A percentile compares a stretch with the other conserved stretches of the same genome.
These are phyloP conservation scores for Anticlea derivata DNA, from an alignment of 2,888 invertebrate species.

Conservation along the genomic window DNA sequence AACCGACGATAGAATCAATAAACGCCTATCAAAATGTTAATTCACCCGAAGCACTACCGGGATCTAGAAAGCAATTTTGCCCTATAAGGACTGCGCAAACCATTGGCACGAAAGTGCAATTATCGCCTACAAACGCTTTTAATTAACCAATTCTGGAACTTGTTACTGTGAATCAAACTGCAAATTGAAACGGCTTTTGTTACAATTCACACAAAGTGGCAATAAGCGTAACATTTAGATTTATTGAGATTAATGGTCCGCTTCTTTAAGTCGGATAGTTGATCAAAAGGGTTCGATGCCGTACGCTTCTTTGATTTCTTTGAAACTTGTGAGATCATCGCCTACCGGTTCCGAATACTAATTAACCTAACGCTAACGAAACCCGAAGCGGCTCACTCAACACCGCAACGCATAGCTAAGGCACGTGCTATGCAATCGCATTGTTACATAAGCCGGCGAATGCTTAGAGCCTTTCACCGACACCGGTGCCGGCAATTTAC, in stretches of 20 bases:
- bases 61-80: slow-evolving; percentile 35
- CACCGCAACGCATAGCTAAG: slow-evolving; percentile 22
- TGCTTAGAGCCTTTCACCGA: slow-evolving; percentile 64
- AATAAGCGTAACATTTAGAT: slow-evolving; percentile 31
- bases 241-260: slow-evolving; percentile 32
- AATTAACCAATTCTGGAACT: slow-evolving; percentile 50
- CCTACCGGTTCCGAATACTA: slow-evolving; percentile 43
- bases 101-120: slow-evolving; percentile 51
- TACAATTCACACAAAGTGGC: slow-evolving; percentile 33
- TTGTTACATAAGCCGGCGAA: slow-evolving; percentile 63
- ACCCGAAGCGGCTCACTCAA: slow-evolving; percentile 39
- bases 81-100: slow-evolving; percentile 29
- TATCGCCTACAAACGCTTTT: slow-evolving; percentile 49
- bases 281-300: slow-evolving; percentile 30
- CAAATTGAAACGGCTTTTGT: slow-evolving; percentile 54
- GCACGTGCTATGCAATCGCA: slow-evolving; percentile 46
- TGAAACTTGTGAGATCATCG: slow-evolving; percentile 48
- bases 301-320: slow-evolving; percentile 22
- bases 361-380: slow-evolving; percentile 35
- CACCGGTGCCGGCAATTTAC: slow-evolving; percentile 63
- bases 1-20: slow-evolving; percentile 17
- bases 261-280: slow-evolving; percentile 25
- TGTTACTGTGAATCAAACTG: slow-evolving; percentile 42
- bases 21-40: slow-evolving; percentile 28
- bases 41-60: slow-evolving; percentile 19